Conservation (phyloP, 2,797 vertebrate species). For the Typhlichthys subterraneus region DNA sequence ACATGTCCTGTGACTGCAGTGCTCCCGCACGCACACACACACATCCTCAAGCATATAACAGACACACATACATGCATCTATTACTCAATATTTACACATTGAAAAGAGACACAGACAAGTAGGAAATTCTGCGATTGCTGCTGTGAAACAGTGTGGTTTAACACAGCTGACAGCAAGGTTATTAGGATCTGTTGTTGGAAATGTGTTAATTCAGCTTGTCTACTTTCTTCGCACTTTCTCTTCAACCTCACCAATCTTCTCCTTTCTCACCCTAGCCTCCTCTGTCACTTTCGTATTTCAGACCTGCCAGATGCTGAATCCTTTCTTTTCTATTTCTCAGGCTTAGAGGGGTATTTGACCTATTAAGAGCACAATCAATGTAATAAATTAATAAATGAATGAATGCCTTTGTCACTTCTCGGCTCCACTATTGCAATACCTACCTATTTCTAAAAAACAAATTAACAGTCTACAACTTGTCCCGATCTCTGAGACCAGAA, state of each 20-base stretch:
- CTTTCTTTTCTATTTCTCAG: constrained; percentile 25
- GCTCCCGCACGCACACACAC: not conserved
- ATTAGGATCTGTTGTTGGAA: constrained; percentile 56
- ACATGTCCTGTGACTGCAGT: constrained; percentile 23
- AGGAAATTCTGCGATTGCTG: constrained; percentile 24
- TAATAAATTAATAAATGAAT: no score
- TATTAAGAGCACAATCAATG: no score
- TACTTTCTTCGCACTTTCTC: constrained; percentile 23
- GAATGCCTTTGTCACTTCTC: no score
- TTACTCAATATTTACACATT: constrained; percentile 2
- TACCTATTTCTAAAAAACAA: no score
- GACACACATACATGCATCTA: not conserved
- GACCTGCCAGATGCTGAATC: constrained; percentile 17
- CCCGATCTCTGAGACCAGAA: no score
- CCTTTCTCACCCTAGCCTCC: constrained; percentile 40
- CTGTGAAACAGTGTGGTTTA: constrained; percentile 9
- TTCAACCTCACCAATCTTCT: constrained; percentile 20
- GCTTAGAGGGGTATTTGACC: constrained; percentile 29
- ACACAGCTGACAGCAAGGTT: constrained; percentile 38
- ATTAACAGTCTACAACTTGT: no score
- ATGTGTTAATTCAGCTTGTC: constrained; percentile 60
- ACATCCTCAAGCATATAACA: not conserved
- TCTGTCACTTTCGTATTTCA: constrained; percentile 30
- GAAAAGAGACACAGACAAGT: not conserved
- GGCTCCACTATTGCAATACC: no score